Percentiles rank a stretch among this genome's conserved stretches.
Conservation (phyloP, 1,140 invertebrate genomes). For the Orchestia grillus region DNA sequence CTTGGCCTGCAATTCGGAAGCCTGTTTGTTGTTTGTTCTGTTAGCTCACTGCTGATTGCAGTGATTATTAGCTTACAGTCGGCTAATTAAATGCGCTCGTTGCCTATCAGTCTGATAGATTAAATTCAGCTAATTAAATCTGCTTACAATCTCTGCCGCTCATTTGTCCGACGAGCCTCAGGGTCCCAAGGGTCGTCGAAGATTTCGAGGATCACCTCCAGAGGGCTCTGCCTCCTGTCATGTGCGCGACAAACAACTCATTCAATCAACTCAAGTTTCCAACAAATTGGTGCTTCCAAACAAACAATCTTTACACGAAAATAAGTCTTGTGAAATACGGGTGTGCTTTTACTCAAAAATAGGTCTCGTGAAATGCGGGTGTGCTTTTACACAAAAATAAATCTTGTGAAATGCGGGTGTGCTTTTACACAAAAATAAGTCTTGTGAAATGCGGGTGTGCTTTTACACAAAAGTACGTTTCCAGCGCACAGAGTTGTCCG, state of each 20-base stretch:
- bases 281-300: neutral
- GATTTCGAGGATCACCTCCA: neutral
- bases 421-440: neutral
- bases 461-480: neutral
- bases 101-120: neutral
- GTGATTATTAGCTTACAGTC: neutral
- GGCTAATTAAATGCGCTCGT: neutral
- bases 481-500: neutral
- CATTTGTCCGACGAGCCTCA: neutral
- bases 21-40: neutral
- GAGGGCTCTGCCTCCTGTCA: neutral
- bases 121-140: constrained; percentile 3
- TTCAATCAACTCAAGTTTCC: neutral
- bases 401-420: neutral
- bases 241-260: neutral
- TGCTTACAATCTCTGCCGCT: neutral
- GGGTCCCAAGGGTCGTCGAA: neutral
- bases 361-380: too few relatives aligned
- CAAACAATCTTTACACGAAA: neutral
- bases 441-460: neutral
- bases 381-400: too few relatives aligned
- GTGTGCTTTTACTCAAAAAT: too few relatives aligned
- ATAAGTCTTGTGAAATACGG: neutral
- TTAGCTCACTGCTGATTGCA: neutral
- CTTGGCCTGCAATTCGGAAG: neutral